Evolutionary conservation across 1,140 invertebrate genomes (phyloP).

Genomic region (Apis laboriosa): DNA sequence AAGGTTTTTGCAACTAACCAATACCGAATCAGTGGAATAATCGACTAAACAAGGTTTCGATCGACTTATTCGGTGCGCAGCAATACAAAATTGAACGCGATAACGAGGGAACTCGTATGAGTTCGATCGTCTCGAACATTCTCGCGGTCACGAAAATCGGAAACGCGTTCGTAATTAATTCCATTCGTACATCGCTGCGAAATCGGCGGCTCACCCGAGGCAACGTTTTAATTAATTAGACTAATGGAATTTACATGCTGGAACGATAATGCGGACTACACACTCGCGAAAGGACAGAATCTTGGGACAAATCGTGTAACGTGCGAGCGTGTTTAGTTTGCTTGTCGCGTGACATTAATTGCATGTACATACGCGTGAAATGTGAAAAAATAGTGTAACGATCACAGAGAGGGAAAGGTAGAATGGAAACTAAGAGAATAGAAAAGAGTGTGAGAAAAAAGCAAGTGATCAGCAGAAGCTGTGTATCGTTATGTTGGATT

Average conservation of each 20-base stretch:
- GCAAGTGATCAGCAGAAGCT: slow-evolving; percentile 42
- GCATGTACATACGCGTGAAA: slow-evolving; percentile 22
- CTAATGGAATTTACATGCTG: slow-evolving; percentile 62
- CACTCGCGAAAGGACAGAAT: slow-evolving; percentile 30
- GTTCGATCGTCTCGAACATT: not conserved
- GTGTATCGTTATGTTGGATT: slow-evolving; percentile 40
- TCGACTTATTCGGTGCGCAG: not conserved
- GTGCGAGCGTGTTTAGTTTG: slow-evolving; percentile 25
- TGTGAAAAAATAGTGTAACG: slow-evolving; percentile 8
- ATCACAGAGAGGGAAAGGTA: not conserved
- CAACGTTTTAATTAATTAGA: slow-evolving; percentile 56
- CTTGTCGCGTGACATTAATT: slow-evolving; percentile 37
- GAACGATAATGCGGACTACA: slow-evolving; percentile 55
- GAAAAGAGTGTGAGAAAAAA: slow-evolving; percentile 22
- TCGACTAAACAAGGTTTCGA: not conserved
- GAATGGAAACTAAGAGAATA: not conserved
- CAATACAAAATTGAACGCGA: not conserved
- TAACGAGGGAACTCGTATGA: not conserved
- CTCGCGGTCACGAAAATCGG: not conserved
- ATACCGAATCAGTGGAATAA: not conserved
- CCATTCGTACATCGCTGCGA: not conserved
- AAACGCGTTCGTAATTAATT: slow-evolving; percentile 6
- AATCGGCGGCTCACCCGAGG: not conserved
- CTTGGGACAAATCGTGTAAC: slow-evolving; percentile 1
- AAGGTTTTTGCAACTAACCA: not conserved